These are phyloP conservation scores for Bombylius discolor DNA, from an alignment of 2,888 invertebrate species.

Conservation along the genomic window DNA sequence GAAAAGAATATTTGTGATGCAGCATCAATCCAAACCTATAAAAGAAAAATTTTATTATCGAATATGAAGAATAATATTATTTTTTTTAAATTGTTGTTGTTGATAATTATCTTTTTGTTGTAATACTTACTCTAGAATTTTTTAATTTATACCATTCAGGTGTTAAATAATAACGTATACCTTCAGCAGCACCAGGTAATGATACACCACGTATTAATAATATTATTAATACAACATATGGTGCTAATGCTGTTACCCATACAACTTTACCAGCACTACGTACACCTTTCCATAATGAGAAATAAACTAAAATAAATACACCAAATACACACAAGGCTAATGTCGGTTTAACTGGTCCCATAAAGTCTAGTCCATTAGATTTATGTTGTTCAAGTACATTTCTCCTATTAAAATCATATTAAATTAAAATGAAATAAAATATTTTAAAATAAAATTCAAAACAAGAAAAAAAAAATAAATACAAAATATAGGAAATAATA, in stretches of 20 bases:
- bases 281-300: constrained; percentile 93
- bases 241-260: constrained; percentile 89
- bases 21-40: constrained; percentile 83
- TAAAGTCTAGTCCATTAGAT: constrained; percentile 68
- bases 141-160: constrained; percentile 78
- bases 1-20: constrained; percentile 92
- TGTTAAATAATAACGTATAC: constrained; percentile 76
- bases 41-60: too few relatives aligned
- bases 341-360: constrained; percentile 82
- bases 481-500: too few relatives aligned
- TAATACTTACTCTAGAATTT: constrained; percentile 50
- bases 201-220: constrained; percentile 72
- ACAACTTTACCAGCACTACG: constrained; percentile 90
- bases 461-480: not conserved
- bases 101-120: not conserved
- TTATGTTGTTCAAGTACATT: constrained; percentile 74
- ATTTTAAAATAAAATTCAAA: too few relatives aligned
- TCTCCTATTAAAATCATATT: constrained; percentile 45
- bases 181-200: constrained; percentile 70
- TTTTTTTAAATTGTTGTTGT: too few relatives aligned
- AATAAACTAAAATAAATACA: constrained; percentile 87
- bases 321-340: constrained; percentile 80
- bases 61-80: not conserved
- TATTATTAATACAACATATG: constrained; percentile 80
- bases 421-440: too few relatives aligned